Evolutionary conservation across 2,888 invertebrate genomes (phyloP).

Genomic region (Eupithecia pulchellata): DNA sequence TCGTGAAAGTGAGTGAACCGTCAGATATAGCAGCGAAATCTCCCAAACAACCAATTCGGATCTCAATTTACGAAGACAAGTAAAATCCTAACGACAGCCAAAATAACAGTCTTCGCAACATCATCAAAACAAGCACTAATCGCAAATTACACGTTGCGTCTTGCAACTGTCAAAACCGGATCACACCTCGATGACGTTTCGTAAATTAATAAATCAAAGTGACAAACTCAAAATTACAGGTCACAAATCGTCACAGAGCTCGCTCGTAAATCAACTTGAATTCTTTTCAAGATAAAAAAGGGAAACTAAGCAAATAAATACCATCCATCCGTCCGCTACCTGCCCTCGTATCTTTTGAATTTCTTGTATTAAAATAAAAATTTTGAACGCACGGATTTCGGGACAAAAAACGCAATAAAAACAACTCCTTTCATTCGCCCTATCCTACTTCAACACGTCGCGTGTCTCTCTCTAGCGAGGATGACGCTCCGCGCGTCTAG

Average conservation of each 20-base stretch:
- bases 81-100: constrained; percentile 42
- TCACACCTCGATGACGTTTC: constrained; percentile 63
- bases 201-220: constrained; percentile 84
- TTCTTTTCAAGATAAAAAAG: constrained; percentile 78
- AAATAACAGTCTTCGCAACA: constrained; percentile 49
- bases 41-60: constrained; percentile 13
- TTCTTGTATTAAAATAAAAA: constrained; percentile 84
- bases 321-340: constrained; percentile 74
- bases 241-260: constrained; percentile 83
- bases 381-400: constrained; percentile 79
- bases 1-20: not conserved
- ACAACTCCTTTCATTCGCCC: constrained; percentile 66
- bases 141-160: constrained; percentile 72
- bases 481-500: constrained; percentile 62
- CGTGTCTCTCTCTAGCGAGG: constrained; percentile 63
- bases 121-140: constrained; percentile 47
- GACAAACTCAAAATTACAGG: constrained; percentile 83
- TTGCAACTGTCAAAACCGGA: constrained; percentile 73
- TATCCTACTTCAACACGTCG: constrained; percentile 55
- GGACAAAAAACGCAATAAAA: constrained; percentile 82
- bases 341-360: constrained; percentile 83
- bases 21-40: constrained; percentile 7
- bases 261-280: constrained; percentile 79
- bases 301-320: constrained; percentile 83
- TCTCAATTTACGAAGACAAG: constrained; percentile 14